Base-by-base conservation (phyloP, 2,113 vertebrate species). In the Notothenia coriiceps region DNA sequence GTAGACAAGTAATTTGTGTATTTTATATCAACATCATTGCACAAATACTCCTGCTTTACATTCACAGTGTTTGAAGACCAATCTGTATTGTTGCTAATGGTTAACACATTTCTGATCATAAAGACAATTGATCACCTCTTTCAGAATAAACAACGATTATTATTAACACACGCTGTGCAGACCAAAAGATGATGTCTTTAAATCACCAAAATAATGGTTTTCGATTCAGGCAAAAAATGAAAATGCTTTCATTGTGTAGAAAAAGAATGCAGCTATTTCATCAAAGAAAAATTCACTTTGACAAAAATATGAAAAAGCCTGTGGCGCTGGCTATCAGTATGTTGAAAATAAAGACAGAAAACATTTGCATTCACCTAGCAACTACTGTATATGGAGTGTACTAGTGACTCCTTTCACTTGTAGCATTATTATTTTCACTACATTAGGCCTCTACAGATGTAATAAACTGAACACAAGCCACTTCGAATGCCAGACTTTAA, bases 211-310 rank as follows among this genome's bases (percentile, higher is more conserved):
- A 65, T 29, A 50, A 29, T 29, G 29, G 44, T 7, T 22, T 15
- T 20, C 14, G 1, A 62, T 51, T 61, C 29, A 22, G 33, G 12
- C 5, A 11, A 29, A 49, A 47, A 54, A 15, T 20, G 0, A 60
- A 70, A 22, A 10, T 40, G 7, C 17, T 40, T 61, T 60, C 22
- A 49, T n/a, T 9, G 15, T 44, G 18, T 40, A 40, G 43, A 14
- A 54, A 54, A 66, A 52, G 15, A 52, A 47, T 35, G 4, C 18
- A 54, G 20, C 17, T 5, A 20, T 62, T 63, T 49, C 76, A 55
- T 56, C 49, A 55, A 46, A 54, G 8, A 25, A 51, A 79, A 64
- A 64, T 70, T 1, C 44, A 61, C 51, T 54, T 15, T 62, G 56
- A 25, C 3, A 3, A 6, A 52, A 40, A 43, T 25, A 77, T 18